phyloP scores from a whole-genome alignment of 2,113 vertebrate species.

The Thomomys bottae region DNA sequence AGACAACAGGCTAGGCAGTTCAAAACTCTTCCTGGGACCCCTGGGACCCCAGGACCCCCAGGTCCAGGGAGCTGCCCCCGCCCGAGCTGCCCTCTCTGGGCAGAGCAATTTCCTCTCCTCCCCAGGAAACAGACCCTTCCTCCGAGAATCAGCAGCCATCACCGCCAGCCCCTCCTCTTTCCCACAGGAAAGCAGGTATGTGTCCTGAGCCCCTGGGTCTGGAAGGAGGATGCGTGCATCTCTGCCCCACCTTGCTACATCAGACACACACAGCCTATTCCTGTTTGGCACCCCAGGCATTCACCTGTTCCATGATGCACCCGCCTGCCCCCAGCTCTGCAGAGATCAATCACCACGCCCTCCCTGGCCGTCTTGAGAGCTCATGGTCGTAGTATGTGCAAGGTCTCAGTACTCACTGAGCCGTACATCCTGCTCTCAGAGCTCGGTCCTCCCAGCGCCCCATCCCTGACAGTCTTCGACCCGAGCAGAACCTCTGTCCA shows the following conservation, averaged over 20 bases:
- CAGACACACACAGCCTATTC: accelerated
- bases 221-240: neutral
- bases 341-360: neutral
- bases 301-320: too few relatives aligned
- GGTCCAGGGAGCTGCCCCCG: neutral
- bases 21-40: too few relatives aligned
- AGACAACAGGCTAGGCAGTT: too few relatives aligned
- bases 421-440: accelerated
- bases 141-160: accelerated
- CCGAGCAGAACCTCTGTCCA: neutral
- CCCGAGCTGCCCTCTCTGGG: neutral
- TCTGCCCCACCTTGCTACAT: accelerated
- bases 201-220: neutral
- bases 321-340: too few relatives aligned
- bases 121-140: accelerated
- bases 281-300: too few relatives aligned
- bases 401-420: neutral
- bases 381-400: too few relatives aligned
- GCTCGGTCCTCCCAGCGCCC: too few relatives aligned
- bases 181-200: too few relatives aligned
- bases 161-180: accelerated
- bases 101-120: accelerated
- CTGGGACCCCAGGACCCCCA: neutral
- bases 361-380: too few relatives aligned
- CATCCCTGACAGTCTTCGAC: neutral